Base-by-base conservation (phyloP, 1,140 invertebrate genomes). In the Lordiphosa clarofinis region DNA sequence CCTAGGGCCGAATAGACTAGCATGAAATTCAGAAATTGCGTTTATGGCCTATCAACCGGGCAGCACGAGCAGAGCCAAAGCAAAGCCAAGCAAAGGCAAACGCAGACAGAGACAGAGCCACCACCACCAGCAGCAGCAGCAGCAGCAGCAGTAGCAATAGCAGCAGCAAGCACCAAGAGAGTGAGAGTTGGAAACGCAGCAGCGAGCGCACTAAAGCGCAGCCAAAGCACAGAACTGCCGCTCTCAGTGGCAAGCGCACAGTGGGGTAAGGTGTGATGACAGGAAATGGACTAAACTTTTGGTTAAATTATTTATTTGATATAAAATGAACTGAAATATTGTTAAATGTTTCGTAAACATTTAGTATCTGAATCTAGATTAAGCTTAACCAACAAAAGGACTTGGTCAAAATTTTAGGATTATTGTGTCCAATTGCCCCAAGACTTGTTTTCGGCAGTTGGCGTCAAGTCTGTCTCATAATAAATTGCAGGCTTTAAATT, bases 1-100 rank as follows among this genome's bases (percentile, higher is more conserved):
- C 87, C 87, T 87, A 84, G 86, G 68, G 73, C 87, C 86, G 87
- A 89, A 89, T 88, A 88, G 84, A 87, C 84, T 64, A 86, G 70
- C 60, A 68, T 71, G 68, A 74, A 79, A 69, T 66, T 87, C 61
- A 65, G 68, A 82, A 88, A 73, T 78, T 88, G 70, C 86, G 82
- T 87, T 88, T 87, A 84, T 86, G 72, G 75, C 73, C 82, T 86
- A 79, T 71, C 64, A 73, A 86, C 50, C 73, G 65, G 59, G 47
- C 53, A 72, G 63, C 13, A 50, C 50, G 33, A 58, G 53, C 36
- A 55, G 28, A 42, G 44, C 46, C n/a, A 69, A 39, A 53, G 37
- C 48, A 54, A 33, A 63, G 55, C 40, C 38, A 52, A 28, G 24
- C 24, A 28, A 28, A 28, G 24, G 24, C 24, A 28, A 28, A 28